Evolutionary conservation across 1,140 invertebrate genomes (phyloP).

Genomic region (Eumaeus atala): DNA sequence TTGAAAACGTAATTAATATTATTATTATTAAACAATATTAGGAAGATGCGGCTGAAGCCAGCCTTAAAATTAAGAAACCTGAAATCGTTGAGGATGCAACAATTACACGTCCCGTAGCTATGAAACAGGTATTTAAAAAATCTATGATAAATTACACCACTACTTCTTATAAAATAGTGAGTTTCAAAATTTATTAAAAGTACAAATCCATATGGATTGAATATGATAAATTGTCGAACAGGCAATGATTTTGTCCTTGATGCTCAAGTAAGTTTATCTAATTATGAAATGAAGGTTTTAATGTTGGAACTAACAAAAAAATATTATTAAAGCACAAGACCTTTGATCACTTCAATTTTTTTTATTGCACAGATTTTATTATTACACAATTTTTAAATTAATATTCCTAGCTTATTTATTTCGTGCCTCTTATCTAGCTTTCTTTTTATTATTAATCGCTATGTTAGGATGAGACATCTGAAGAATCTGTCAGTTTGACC

Average conservation of each 20-base stretch:
- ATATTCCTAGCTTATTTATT: background rate
- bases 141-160: no score
- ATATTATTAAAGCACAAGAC: background rate
- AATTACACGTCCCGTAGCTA: constrained; percentile 54
- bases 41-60: constrained; percentile 61
- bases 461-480: constrained; percentile 60
- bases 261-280: no score
- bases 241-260: no score
- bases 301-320: no score
- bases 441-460: constrained; percentile 28
- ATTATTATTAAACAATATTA: constrained; percentile 28
- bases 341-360: background rate
- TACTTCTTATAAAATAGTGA: no score
- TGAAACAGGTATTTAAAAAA: constrained; percentile 30
- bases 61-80: constrained; percentile 63
- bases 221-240: no score
- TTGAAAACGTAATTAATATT: constrained; percentile 20
- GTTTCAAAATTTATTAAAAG: no score
- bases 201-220: no score
- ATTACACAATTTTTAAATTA: background rate
- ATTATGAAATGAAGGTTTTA: no score
- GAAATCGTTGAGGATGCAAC: constrained; percentile 66
- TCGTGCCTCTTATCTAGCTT: constrained; percentile 3
- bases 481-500: constrained; percentile 60
- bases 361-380: background rate